phyloP scores from a whole-genome alignment of 2,888 invertebrate genomes.

The Chorisops tibialis region DNA sequence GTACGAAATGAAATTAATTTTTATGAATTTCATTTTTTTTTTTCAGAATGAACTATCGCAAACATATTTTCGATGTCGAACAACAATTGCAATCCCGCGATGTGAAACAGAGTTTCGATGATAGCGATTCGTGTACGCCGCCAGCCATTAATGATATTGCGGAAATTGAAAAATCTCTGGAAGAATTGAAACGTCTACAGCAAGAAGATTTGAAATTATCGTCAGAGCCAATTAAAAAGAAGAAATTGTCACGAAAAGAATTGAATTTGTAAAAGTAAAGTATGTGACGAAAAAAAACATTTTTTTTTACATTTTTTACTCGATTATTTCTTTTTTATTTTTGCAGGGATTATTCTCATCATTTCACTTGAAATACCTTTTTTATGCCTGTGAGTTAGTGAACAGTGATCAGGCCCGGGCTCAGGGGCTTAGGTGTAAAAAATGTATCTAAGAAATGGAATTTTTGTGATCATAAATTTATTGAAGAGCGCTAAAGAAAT shows the following conservation, averaged over 20 bases:
- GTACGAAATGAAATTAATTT: background rate
- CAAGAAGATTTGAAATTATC: background rate
- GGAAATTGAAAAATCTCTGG: background rate
- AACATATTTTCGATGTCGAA: background rate
- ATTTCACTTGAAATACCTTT: too few relatives aligned
- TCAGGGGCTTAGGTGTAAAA: too few relatives aligned
- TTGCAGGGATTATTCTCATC: too few relatives aligned
- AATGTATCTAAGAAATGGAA: too few relatives aligned
- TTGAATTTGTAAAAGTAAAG: slow-evolving; percentile 6
- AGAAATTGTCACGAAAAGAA: slow-evolving; percentile 7
- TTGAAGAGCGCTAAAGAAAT: too few relatives aligned
- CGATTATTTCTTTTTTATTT: too few relatives aligned
- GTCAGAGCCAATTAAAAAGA: background rate
- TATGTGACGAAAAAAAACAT: too few relatives aligned
- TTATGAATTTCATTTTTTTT: background rate
- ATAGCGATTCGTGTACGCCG: slow-evolving; percentile 24
- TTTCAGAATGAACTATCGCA: slow-evolving; percentile 3
- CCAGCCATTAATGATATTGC: background rate
- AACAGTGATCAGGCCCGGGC: too few relatives aligned
- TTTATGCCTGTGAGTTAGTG: too few relatives aligned
- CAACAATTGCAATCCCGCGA: background rate
- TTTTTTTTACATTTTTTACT: too few relatives aligned
- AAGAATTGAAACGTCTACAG: background rate
- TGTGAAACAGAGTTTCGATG: slow-evolving; percentile 7
- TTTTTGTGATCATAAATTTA: too few relatives aligned